Base-by-base conservation (phyloP, 1,140 invertebrate genomes). In the Uloborus diversus region DNA sequence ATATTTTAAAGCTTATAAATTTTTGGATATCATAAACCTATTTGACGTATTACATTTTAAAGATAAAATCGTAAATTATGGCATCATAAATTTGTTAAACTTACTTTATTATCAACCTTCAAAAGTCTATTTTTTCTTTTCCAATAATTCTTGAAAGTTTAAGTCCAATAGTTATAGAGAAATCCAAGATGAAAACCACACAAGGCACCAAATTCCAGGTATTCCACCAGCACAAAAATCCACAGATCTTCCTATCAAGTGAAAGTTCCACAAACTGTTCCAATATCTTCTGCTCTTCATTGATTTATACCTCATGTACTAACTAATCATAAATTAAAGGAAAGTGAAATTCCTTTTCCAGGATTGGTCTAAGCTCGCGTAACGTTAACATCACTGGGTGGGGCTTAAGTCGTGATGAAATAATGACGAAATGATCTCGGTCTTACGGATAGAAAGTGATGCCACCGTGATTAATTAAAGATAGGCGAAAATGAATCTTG, bases 361-460 rank as follows among this genome's bases (percentile, higher is more conserved):
- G 51, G 51, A 59, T 59, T 59, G 56, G 56, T 13, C 32, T 4
- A 25, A 23, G 23, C n/a, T 17, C 23, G n/a, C 11, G 14, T 59
- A 59, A 28, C 23, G 27, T 59, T 59, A 13, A 28, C 1, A 14
- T 59, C 14, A 59, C 14, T 25, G 11, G 71, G 71, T 13, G 71
- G 71, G 33, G 37, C 13, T 62, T 20, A 17, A 37, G 13, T n/a
- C n/a, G 17, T 11, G 23, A 25, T 14, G 9, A 25, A 42, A 32
- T 57, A 33, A 59, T 75, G 71, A 35, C 47, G 71, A 75, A 75
- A 75, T 3, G 9, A 17, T 20, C 32, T 4, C 17, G 32, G 71
- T 64, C n/a, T n/a, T 75, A 64, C 47, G 71, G 59, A 33, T 25
- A n/a, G n/a, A 59, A 33, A 28, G 20, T 64, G 32, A 33, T n/a